Evolutionary conservation across 2,113 vertebrate species (phyloP), one percentile per base, ranked within the genome.

Genomic region (Meriones unguiculatus): DNA sequence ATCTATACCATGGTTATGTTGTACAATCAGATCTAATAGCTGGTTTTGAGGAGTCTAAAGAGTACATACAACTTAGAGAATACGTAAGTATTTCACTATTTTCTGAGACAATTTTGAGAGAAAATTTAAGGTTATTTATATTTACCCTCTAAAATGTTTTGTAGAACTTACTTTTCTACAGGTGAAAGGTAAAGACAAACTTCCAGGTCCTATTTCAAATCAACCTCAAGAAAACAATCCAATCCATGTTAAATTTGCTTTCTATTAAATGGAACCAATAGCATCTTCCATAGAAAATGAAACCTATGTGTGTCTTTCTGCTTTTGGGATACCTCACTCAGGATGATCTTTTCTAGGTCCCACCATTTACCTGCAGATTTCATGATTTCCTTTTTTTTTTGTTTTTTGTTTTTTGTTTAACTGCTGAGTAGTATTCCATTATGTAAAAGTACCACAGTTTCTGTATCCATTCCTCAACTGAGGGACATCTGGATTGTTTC

Each of bases 191-290:
- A n/a, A 65, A 30, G 62, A 87, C 59, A n/a, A 82, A 11, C 13
- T 5, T 84, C 41, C 20, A 88, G 73, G 2, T 14, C 89, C 59
- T 90, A 32, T 92, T 95, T 90, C 12, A 92, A n/a, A 2, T 67
- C 30, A 88, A 52, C 28, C 1, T 65, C 54, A 93, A 54, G 35
- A 64, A 92, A 92, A 94, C 77, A 80, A 92, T 52, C 84, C 59
- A 64, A 80, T 5, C 5, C 38, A 72, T 11, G 59, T 67, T 69
- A 67, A 85, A 10, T 1, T 3, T 1, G 4, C 84, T 46, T 0
- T 65, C 25, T 72, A 13, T 76, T 30, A 91, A 62, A 59, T n/a
- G n/a, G n/a, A n/a, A n/a, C n/a, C n/a, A n/a, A n/a, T n/a, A n/a
- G n/a, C n/a, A n/a, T n/a, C n/a, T n/a, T n/a, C n/a, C 41, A 41